Percentiles rank a stretch among this genome's conserved stretches.
phyloP scores from a whole-genome alignment of 2,797 vertebrate species.

The Crocidura indochinensis region DNA sequence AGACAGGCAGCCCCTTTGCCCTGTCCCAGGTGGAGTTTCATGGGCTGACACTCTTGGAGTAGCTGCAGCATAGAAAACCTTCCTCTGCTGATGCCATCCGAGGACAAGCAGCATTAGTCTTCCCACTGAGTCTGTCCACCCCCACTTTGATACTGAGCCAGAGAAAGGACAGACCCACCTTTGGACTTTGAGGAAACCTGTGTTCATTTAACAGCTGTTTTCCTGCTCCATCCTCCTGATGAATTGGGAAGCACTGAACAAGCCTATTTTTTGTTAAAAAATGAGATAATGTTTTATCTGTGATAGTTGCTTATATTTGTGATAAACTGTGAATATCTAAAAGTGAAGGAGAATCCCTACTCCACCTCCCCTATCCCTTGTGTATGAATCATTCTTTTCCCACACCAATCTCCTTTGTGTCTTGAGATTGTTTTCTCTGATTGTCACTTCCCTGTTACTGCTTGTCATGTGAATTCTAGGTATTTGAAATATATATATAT shows the following conservation, averaged over 20 bases:
- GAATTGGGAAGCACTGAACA: neutral
- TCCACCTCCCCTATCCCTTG: neutral
- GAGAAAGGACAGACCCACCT: too few species aligned
- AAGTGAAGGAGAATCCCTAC: neutral
- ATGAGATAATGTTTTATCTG: neutral
- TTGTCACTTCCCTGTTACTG: neutral
- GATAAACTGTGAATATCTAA: neutral
- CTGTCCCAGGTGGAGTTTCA: neutral
- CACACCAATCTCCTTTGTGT: neutral
- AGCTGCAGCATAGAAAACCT: neutral
- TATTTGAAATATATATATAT: neutral
- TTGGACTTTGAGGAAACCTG: too few species aligned
- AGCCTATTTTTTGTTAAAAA: neutral
- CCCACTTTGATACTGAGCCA: too few species aligned
- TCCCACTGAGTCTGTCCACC: neutral
- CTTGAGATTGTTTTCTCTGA: neutral
- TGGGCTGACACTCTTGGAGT: neutral
- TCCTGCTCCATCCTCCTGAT: neutral
- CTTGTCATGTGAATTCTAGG: neutral
- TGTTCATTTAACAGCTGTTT: neutral
- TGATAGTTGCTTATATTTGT: neutral
- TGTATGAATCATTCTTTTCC: neutral
- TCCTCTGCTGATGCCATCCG: constrained; percentile 12
- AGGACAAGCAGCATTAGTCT: neutral
- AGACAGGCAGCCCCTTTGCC: neutral